phyloP scores from a whole-genome alignment of 64 coral and sea anemone species.

The Stichodactyla helianthus region DNA sequence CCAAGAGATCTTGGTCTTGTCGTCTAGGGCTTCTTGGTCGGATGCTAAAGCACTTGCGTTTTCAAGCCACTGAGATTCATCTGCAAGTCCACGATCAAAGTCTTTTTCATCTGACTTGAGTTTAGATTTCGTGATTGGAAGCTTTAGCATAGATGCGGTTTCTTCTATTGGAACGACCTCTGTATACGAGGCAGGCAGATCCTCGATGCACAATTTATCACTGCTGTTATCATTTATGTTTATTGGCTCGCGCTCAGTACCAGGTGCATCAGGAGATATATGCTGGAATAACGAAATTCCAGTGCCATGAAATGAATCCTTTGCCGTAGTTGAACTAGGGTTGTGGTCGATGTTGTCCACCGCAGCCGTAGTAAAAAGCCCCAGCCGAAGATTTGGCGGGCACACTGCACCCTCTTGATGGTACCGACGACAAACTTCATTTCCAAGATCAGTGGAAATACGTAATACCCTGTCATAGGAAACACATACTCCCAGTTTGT shows the following conservation, averaged over 20 bases:
- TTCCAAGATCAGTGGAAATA: conserved; percentile 53
- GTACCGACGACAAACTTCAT: conserved; percentile 13
- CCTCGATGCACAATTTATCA: background rate
- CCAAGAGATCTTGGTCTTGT: background rate
- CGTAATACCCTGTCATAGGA: conserved; percentile 36
- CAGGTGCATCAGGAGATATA: conserved; percentile 1
- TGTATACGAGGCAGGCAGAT: conserved; percentile 19
- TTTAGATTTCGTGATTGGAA: too few species aligned
- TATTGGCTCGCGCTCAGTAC: background rate
- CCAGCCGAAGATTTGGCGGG: background rate
- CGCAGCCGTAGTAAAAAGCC: conserved; percentile 24
- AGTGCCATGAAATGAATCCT: conserved; percentile 52
- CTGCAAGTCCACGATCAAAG: too few species aligned
- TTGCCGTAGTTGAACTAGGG: conserved; percentile 30
- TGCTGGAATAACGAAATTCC: conserved; percentile 46
- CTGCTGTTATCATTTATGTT: background rate
- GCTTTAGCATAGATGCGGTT: too few species aligned
- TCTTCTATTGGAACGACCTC: conserved; percentile 12
- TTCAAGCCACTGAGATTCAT: background rate
- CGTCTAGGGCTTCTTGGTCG: background rate
- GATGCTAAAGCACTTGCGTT: background rate
- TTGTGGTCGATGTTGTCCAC: conserved; percentile 61
- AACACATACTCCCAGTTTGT: conserved; percentile 1
- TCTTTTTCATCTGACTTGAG: too few species aligned
- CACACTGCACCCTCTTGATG: conserved; percentile 19